phyloP scores from a whole-genome alignment of 2,797 vertebrate genomes.

The Meriones psammophilus region DNA sequence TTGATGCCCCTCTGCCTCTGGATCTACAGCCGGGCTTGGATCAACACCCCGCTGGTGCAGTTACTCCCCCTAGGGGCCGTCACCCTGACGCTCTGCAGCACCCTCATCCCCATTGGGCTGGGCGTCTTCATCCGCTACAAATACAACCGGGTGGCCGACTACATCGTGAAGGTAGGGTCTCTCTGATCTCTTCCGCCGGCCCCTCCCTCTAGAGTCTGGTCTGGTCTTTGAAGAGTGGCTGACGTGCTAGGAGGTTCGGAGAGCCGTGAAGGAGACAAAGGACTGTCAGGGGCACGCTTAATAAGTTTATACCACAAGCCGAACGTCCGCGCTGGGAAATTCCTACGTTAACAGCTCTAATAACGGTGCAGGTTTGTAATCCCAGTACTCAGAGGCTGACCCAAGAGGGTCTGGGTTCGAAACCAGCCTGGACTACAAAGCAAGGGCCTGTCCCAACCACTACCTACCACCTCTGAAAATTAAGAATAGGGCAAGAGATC shows the following conservation, averaged over 20 bases:
- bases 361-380: background rate
- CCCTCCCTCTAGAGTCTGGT: background rate
- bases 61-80: constrained; percentile 96
- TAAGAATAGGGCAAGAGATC: constrained; percentile 13
- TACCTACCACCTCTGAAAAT: background rate
- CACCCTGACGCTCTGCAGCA: constrained; percentile 96
- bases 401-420: background rate
- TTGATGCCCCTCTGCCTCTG: constrained; percentile 98
- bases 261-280: background rate
- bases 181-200: rapidly evolving
- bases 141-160: constrained; percentile 92
- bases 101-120: constrained; percentile 95
- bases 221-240: background rate
- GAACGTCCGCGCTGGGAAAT: background rate
- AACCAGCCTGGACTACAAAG: background rate
- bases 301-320: background rate
- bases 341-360: constrained; percentile 6
- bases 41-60: constrained; percentile 95
- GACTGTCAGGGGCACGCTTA: background rate
- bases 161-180: constrained; percentile 93
- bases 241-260: background rate
- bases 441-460: background rate
- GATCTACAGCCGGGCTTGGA: constrained; percentile 98
- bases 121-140: constrained; percentile 95
- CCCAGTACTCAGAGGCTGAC: background rate